Evolutionary conservation across 2,888 invertebrate genomes (phyloP), one percentile per base, ranked within the genome.

Genomic region (Standfussiana lucernea): DNA sequence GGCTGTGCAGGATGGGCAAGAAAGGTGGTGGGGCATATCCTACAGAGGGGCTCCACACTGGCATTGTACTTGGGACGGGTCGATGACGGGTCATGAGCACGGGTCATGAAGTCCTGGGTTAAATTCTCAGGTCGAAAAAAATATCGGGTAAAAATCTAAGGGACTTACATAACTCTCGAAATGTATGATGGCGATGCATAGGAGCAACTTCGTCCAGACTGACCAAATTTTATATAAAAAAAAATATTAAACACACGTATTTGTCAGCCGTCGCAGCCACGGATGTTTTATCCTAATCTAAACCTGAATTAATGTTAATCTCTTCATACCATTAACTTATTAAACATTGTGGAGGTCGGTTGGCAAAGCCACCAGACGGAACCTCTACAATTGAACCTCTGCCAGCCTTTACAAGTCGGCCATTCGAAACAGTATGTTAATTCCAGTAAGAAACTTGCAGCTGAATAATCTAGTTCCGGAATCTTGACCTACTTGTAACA

Each of bases 401-500:
- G 82, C 70, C 82, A 78, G 32, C 47, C 59, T 28, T 42, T n/a
- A 67, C 61, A 77, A 78, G 70, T 69, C 76, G 40, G 66, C 37
- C 71, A 67, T 74, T 78, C n/a, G 47, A 42, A 71, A 72, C 71
- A 74, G 42, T 83, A 85, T 77, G 77, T 82, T 80, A 86, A 79
- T 87, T 75, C 72, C 18, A 75, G 75, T 74, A 72, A 79, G 78
- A 72, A 81, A 77, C 81, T 83, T 79, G 72, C 70, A 87, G 35
- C 50, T 67, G 69, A 71, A 75, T 85, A 80, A 86, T 84, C 53
- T 47, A 37, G 76, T 87, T 87, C 84, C 87, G 76, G 21, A 65
- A 69, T 77, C 82, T 83, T 88, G 84, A 86, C 87, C 87, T 73
- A 88, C 71, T 80, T 82, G 47, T 40, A 42, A 75, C 74, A 56